These are phyloP conservation scores for Azorinus chamasolen DNA, from an alignment of 2,888 invertebrate species.

Conservation along the genomic window DNA sequence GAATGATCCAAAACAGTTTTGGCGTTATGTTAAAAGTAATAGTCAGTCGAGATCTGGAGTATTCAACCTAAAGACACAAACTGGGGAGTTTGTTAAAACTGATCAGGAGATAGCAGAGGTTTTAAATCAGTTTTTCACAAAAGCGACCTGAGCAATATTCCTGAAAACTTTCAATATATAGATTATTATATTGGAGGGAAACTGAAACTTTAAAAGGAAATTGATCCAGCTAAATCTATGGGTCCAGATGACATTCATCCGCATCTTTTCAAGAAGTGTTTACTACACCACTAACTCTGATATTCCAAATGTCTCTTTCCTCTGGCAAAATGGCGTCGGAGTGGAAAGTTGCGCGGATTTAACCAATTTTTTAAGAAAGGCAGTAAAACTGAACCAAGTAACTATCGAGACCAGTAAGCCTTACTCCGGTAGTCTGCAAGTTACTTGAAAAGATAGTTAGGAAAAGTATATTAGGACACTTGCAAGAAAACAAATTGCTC, in stretches of 20 bases:
- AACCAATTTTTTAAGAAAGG: constrained; percentile 17
- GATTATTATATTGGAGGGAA: neutral
- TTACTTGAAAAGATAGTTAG: constrained; percentile 13
- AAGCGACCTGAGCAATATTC: no score
- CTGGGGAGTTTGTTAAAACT: neutral
- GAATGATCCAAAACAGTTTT: constrained; percentile 16
- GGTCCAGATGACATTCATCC: constrained; percentile 14
- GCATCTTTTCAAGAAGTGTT: neutral
- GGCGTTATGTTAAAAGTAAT: constrained; percentile 23
- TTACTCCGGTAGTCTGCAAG: constrained; percentile 22
- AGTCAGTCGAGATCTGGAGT: constrained; percentile 7
- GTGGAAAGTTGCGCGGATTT: constrained; percentile 9
- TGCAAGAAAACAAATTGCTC: constrained; percentile 14
- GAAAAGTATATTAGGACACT: constrained; percentile 1
- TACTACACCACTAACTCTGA: neutral
- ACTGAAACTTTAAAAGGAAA: neutral
- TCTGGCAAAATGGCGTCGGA: constrained; percentile 1
- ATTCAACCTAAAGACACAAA: constrained; percentile 4
- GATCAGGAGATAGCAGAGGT: constrained; percentile 26
- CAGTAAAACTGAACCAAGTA: constrained; percentile 7
- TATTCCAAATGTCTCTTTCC: neutral
- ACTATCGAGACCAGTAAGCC: constrained; percentile 25
- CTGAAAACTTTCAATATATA: no score
- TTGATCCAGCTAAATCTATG: constrained; percentile 10
- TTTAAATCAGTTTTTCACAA: constrained; percentile 18